Percentiles rank a stretch among this genome's conserved stretches.
Evolutionary conservation across 2,113 vertebrate species (phyloP).

Genomic region (Ctenodactylus gundi): DNA sequence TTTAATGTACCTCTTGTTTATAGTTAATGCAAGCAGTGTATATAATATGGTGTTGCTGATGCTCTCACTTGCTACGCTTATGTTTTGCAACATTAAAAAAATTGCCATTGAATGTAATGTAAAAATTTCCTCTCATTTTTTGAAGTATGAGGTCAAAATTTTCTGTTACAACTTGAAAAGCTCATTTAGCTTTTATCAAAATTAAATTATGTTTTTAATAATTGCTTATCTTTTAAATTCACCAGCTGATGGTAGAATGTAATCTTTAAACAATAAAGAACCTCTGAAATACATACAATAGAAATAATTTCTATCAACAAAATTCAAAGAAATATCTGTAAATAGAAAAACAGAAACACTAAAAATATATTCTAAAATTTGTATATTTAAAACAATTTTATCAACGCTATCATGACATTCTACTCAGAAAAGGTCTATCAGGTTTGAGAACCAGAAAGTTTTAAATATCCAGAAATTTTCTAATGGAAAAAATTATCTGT

Average conservation of each 20-base stretch:
- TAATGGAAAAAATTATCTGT: neutral
- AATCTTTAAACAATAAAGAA: constrained; percentile 45
- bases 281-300: neutral
- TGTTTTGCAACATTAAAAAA: constrained; percentile 42
- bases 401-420: neutral
- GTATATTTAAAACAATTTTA: constrained; percentile 3
- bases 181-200: constrained; percentile 6
- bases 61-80: neutral
- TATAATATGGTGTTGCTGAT: neutral
- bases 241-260: neutral
- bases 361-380: neutral
- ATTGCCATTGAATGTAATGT: neutral
- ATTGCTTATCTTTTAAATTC: constrained; percentile 11
- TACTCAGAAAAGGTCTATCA: constrained; percentile 33
- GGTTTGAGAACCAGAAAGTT: neutral
- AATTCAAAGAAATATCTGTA: neutral
- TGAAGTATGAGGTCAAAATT: neutral
- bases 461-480: constrained; percentile 24
- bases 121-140: constrained; percentile 10
- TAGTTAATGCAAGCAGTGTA: neutral
- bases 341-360: neutral
- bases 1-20: neutral
- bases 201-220: constrained; percentile 17
- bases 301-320: neutral
- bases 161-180: neutral